phyloP scores from a whole-genome alignment of 2,888 invertebrate species.

The Drosophila subsilvestris region DNA sequence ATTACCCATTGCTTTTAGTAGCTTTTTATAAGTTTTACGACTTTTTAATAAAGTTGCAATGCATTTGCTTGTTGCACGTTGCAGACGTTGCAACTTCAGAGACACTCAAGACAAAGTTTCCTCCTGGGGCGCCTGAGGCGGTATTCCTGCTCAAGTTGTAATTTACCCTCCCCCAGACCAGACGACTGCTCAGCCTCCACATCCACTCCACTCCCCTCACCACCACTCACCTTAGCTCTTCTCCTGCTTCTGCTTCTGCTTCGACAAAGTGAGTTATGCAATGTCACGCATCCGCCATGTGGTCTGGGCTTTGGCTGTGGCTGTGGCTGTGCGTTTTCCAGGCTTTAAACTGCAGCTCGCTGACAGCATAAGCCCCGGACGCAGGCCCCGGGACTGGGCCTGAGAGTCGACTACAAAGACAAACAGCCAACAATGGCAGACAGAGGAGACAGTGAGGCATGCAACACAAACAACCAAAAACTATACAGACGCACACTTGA shows the following conservation, averaged over 20 bases:
- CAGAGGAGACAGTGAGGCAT: conserved; percentile 42
- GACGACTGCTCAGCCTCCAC: too few species aligned
- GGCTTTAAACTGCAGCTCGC: conserved; percentile 63
- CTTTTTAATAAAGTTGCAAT: conserved; percentile 78
- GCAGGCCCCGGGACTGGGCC: neutral
- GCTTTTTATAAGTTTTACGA: conserved; percentile 78
- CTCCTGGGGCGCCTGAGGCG: conserved; percentile 23
- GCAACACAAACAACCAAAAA: conserved; percentile 39
- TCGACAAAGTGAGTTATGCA: conserved; percentile 58
- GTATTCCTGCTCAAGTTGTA: conserved; percentile 29
- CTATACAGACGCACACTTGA: conserved; percentile 30
- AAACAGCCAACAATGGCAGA: conserved; percentile 57
- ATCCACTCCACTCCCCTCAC: neutral
- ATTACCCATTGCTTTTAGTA: conserved; percentile 77
- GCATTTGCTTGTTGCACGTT: conserved; percentile 67
- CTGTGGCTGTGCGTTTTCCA: conserved; percentile 39
- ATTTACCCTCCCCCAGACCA: conserved; percentile 30
- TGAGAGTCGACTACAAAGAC: conserved; percentile 43
- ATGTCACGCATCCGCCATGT: conserved; percentile 59
- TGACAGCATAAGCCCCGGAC: conserved; percentile 62
- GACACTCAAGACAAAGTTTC: conserved; percentile 72
- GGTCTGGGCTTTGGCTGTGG: conserved; percentile 42
- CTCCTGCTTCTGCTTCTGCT: neutral
- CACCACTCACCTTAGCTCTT: neutral
- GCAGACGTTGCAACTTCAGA: conserved; percentile 30